Base-by-base conservation (phyloP, 2,113 vertebrate genomes). In the Scalopus aquaticus region DNA sequence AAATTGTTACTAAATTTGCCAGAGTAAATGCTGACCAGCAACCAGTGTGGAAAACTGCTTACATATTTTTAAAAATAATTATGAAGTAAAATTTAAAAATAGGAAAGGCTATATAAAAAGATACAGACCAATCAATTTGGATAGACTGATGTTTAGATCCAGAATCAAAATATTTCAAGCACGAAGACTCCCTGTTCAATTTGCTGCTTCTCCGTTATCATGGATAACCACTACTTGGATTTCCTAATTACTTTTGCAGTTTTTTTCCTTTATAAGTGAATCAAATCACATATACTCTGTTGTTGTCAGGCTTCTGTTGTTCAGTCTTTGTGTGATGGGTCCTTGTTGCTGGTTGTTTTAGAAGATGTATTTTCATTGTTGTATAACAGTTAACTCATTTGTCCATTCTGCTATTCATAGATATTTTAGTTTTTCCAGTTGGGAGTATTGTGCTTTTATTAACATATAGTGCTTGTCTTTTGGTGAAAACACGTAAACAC, bases 71-170 rank as follows among this genome's bases (percentile, higher is more conserved):
- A 6, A 24, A 37, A 76, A 82, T 69, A 72, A 32, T 28, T 3
- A 17, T 51, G 49, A 86, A 69, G 42, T 80, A 76, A 69, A 90
- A 76, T 81, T 80, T 74, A 79, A 93, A 90, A 39, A 67, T 10
- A 85, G 5, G 37, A 90, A 69, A 35, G 49, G 3, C 17, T 8
- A 65, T 4, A 42, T 56, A 37, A 44, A 74, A 90, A 78, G 2
- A 1, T 83, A 83, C 9, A 58, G 32, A 20, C 72, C 39, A 84
- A 51, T 69, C 46, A 60, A 54, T 28, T 35, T 35, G 4, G 91
- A 35, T 64, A 88, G 12, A 35, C 4, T 16, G 35, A 3, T 42
- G 15, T 35, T 44, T 26, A 84, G 46, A 73, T n/a, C 28, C 11
- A 1, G 72, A 65, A 73, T 12, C 7, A 56, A 72, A 83, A 49